phyloP scores from a whole-genome alignment of 2,797 vertebrate species.

The Knipowitschia caucasica region DNA sequence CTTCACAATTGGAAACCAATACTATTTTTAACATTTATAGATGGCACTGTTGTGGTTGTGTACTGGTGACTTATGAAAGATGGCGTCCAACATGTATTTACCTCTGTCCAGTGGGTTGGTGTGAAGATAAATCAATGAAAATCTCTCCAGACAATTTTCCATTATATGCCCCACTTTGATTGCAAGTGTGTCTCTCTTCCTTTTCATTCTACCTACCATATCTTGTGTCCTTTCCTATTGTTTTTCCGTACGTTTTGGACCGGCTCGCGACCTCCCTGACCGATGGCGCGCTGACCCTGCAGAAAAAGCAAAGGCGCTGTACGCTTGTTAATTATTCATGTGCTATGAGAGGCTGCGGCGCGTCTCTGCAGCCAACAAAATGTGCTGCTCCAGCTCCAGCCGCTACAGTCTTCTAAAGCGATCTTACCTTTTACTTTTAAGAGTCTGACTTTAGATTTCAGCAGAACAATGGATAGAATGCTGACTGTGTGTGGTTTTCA shows the following conservation, averaged over 20 bases:
- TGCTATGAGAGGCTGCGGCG: slow-evolving; percentile 56
- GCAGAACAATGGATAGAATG: neutral
- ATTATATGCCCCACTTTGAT: too few relatives aligned
- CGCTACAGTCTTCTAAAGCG: neutral
- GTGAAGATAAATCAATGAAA: too few relatives aligned
- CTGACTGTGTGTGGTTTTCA: neutral
- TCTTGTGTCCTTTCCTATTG: slow-evolving; percentile 31
- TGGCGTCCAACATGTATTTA: too few relatives aligned
- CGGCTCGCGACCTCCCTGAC: slow-evolving; percentile 58
- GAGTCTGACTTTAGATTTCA: neutral
- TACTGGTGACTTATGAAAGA: too few relatives aligned
- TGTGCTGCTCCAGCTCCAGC: slow-evolving; percentile 29
- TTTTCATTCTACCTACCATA: too few relatives aligned
- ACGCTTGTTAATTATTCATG: slow-evolving; percentile 74
- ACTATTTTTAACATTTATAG: too few relatives aligned
- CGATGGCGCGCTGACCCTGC: slow-evolving; percentile 70
- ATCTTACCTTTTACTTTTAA: neutral
- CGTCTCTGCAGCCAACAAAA: slow-evolving; percentile 41
- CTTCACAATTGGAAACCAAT: too few relatives aligned
- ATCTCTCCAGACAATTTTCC: too few relatives aligned
- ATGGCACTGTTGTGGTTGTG: too few relatives aligned
- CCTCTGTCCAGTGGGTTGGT: too few relatives aligned
- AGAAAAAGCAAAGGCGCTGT: slow-evolving; percentile 59
- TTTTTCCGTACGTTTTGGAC: slow-evolving; percentile 37
- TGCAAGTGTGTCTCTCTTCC: too few relatives aligned